Evolutionary conservation across 2,797 vertebrate species (phyloP), one percentile per base, ranked within the genome.

Genomic region (Enteromius anoplus): DNA sequence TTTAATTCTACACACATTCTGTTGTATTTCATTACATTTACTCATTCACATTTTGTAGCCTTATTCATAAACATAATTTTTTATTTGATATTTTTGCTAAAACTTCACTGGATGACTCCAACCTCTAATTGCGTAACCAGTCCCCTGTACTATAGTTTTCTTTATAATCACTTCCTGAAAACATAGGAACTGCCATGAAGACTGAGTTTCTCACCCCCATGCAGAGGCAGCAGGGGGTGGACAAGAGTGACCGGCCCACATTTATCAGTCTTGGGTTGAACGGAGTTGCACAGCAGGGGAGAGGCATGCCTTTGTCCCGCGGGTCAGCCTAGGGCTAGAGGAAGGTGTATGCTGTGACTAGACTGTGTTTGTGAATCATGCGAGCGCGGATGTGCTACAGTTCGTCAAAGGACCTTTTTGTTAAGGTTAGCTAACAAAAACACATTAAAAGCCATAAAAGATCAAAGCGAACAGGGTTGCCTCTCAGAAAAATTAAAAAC

Each of bases 381-480:
- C 64, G 26, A 47, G 42, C 32, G 40, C 4, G 66, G 80, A 53
- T 29, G 23, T 42, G 37, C 17, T 49, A 42, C 55, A 75, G 55
- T 84, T 79, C 45, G 78, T 78, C 71, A 62, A 78, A 81, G 40
- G 55, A 83, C 58, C 78, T 87, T 89, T 87, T 83, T 85, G 78
- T 83, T 0, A 53, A 85, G 85, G 84, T 73, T 68, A 62, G 51
- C 76, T 29, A 58, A 47, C 68, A 78, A 82, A 47, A 66, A 47
- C 21, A n/a, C 68, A 76, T 26, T 26, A 47, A 84, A 88, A 14
- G 86, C 78, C 90, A 92, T 88, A 88, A 89, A 90, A 89, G 81
- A 87, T 89, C 84, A 90, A 89, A 87, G 90, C 11, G 7, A 93
- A 91, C 89, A 92, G 90, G 90, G 93, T 93, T 64, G 91, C 92